Base-by-base conservation (phyloP, 2,797 vertebrate genomes). In the Enteromius fasciolatus region DNA sequence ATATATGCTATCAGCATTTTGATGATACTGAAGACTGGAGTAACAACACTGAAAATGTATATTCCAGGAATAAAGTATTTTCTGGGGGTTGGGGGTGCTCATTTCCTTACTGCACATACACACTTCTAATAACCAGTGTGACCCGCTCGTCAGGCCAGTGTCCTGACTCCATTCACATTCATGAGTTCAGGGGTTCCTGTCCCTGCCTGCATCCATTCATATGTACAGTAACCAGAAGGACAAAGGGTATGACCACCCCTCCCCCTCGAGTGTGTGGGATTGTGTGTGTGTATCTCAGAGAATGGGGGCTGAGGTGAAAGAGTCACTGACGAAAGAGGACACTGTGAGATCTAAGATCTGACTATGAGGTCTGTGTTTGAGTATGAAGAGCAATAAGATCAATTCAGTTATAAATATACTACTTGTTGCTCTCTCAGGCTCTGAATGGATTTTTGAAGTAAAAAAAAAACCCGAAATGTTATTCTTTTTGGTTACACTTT, bases 171-270 rank as follows among this genome's bases (percentile, higher is more conserved):
- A 77, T 83, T 83, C 36, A 83, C 74, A 83, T 83, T 69, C 79
- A 79, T 82, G 82, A 75, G 67, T 70, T 61, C 48, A 61, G 48
- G 25, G 70, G 59, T 80, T 77, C 50, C 54, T 77, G 76, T 82
- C 70, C 61, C 79, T 36, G 81, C 74, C 81, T 70, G 74, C 52
- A 3, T 70, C 81, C 64, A 76, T 86, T 87, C 79, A 61, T 84
- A 87, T 86, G 84, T 83, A 84, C 86, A 84, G 84, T 75, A 81
- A n/a, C 33, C 75, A 81, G 75, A 82, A 74, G 75, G 79, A 81
- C 52, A 80, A 86, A 77, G 50, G 87, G 82, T 54, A 18, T 8
- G 76, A 54, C 78, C 68, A 46, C n/a, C 77, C 69, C 61, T 73
- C 72, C 85, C 63, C 68, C 86, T 73, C 84, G 52, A 11, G 2